A percentile compares a stretch with the other conserved stretches of the same genome.
phyloP scores from a whole-genome alignment of 2,113 vertebrate species.

The Esox niger region DNA sequence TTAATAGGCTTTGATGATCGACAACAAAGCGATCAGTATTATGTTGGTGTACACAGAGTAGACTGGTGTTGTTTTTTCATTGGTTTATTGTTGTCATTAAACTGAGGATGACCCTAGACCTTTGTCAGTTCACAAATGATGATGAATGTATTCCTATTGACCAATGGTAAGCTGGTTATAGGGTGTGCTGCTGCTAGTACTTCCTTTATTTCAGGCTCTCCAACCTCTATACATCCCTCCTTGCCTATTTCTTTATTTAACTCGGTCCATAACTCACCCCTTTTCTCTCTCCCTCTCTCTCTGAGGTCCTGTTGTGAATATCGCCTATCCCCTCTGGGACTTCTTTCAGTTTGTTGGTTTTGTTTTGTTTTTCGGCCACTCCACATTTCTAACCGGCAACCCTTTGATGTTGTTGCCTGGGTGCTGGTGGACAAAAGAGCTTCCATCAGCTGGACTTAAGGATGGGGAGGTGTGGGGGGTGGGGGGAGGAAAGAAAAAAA shows the following conservation, averaged over 20 bases:
- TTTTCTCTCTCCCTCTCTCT: constrained; percentile 7
- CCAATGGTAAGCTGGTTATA: constrained; percentile 13
- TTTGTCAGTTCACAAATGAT: constrained; percentile 60
- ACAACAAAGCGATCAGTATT: constrained; percentile 59
- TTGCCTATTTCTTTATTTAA: constrained; percentile 24
- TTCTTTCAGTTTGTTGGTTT: constrained; percentile 63
- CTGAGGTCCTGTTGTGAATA: constrained; percentile 73
- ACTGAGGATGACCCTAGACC: constrained; percentile 47
- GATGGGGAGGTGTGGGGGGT: constrained; percentile 44
- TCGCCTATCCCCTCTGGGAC: constrained; percentile 76
- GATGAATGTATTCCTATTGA: constrained; percentile 46
- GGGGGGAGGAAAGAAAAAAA: constrained; percentile 21
- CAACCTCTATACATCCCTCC: too few relatives aligned
- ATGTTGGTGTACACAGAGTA: constrained; percentile 54
- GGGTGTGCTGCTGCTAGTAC: constrained; percentile 28
- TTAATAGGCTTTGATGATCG: constrained; percentile 64
- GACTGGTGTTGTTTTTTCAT: constrained; percentile 49
- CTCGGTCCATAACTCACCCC: constrained; percentile 8
- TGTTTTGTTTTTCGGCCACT: constrained; percentile 62
- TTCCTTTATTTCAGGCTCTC: constrained; percentile 11
- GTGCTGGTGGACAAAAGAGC: constrained; percentile 76
- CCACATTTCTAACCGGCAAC: constrained; percentile 67
- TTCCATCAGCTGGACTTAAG: constrained; percentile 78
- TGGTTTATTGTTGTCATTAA: constrained; percentile 62
- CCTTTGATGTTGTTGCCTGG: constrained; percentile 93